Conservation (phyloP, 2,888 invertebrate genomes). For the Ariolimax columbianus region DNA sequence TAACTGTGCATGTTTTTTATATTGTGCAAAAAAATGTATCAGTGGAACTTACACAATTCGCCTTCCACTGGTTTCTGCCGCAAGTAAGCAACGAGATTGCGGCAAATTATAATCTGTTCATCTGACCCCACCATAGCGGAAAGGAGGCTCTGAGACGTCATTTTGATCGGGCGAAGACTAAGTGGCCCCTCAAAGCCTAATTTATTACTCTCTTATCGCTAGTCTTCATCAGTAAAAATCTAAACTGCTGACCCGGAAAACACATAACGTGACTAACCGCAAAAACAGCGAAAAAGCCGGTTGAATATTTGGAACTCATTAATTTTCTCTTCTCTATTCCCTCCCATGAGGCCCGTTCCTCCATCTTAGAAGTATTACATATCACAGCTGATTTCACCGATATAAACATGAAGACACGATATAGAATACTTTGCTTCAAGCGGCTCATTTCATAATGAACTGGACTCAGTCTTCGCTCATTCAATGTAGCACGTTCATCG, state of each 20-base stretch:
- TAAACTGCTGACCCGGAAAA: neutral
- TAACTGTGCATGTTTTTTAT: too few species aligned
- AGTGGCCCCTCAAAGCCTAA: constrained; percentile 14
- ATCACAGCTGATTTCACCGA: neutral
- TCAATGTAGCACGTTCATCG: neutral
- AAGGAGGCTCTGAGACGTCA: neutral
- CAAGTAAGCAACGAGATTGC: too few species aligned
- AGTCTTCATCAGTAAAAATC: neutral
- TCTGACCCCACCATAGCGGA: neutral
- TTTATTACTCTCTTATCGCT: constrained; percentile 12
- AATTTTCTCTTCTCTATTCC: neutral
- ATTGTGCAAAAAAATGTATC: too few species aligned
- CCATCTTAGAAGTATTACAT: neutral
- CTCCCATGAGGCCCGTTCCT: too few species aligned
- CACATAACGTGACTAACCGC: constrained; percentile 13
- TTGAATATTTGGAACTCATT: neutral
- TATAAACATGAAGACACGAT: neutral
- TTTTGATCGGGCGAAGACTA: neutral
- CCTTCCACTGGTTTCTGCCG: neutral
- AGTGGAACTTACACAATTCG: neutral
- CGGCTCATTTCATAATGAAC: neutral
- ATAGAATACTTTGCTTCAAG: neutral
- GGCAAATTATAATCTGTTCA: neutral
- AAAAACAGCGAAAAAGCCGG: neutral
- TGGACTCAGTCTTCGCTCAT: neutral